Evolutionary conservation across 2,888 invertebrate species (phyloP).

Genomic region (Lepidochitona cinerea): DNA sequence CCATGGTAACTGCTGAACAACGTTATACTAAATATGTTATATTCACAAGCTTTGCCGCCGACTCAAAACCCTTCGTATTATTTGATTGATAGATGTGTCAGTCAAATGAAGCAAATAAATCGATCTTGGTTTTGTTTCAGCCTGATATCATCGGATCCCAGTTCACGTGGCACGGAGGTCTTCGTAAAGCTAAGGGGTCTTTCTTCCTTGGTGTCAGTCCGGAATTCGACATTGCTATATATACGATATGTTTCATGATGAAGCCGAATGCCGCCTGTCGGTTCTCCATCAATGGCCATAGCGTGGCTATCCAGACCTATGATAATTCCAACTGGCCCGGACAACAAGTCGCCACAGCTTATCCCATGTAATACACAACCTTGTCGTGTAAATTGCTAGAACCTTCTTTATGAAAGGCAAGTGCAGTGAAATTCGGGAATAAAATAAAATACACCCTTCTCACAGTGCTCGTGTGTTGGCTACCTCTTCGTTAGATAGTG

Average conservation of each 20-base stretch:
- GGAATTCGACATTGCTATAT: constrained; percentile 91
- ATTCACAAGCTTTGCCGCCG: no score
- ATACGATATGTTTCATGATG: constrained; percentile 87
- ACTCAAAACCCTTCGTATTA: no score
- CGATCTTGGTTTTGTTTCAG: background rate
- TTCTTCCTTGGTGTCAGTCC: constrained; percentile 77
- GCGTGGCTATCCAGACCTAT: background rate
- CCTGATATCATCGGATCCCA: background rate
- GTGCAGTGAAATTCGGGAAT: no score
- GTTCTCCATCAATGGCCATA: constrained; percentile 78
- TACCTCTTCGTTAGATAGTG: no score
- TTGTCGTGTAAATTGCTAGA: no score
- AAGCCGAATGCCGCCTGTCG: constrained; percentile 83
- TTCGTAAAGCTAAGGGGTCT: constrained; percentile 42
- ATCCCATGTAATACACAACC: background rate
- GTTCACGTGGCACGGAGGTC: background rate
- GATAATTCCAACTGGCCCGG: background rate
- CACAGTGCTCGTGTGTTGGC: no score
- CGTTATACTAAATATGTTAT: no score
- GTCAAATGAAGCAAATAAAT: no score
- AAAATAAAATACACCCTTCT: no score
- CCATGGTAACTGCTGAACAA: no score
- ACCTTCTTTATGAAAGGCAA: no score
- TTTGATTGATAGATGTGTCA: no score
- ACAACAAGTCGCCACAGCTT: background rate